A percentile compares a stretch with the other conserved stretches of the same genome.
Evolutionary conservation across 2,113 vertebrate species (phyloP).

Genomic region (Paradoxurus hermaphroditus): DNA sequence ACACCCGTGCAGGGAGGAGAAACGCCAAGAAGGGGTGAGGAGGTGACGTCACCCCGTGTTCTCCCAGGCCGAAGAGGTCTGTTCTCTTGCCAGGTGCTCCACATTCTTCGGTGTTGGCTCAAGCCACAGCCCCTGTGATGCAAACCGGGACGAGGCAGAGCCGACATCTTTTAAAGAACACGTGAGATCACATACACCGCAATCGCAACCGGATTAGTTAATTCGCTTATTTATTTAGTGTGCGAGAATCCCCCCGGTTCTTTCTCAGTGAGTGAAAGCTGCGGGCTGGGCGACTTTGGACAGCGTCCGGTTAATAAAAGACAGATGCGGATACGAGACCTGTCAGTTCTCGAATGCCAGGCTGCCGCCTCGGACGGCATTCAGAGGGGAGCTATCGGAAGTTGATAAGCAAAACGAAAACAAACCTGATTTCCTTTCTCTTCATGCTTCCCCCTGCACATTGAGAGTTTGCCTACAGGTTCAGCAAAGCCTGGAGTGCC

Average conservation of each 20-base stretch:
- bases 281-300: background rate
- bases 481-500: background rate
- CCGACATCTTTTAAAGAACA: background rate
- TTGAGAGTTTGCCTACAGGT: background rate
- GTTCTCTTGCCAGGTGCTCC: background rate
- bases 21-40: background rate
- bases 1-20: background rate
- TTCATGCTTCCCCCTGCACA: background rate
- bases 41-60: fast-evolving
- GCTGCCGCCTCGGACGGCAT: background rate
- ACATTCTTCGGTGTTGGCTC: background rate
- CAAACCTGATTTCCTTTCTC: background rate
- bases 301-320: background rate
- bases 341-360: background rate
- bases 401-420: background rate
- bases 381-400: background rate
- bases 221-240: background rate
- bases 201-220: background rate
- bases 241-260: background rate
- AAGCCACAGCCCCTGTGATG: background rate
- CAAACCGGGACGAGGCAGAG: background rate
- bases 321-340: background rate
- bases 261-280: background rate
- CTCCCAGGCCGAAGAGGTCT: background rate
- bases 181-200: background rate